Conservation (phyloP, 2,113 vertebrate species). For the Notothenia rossii region DNA sequence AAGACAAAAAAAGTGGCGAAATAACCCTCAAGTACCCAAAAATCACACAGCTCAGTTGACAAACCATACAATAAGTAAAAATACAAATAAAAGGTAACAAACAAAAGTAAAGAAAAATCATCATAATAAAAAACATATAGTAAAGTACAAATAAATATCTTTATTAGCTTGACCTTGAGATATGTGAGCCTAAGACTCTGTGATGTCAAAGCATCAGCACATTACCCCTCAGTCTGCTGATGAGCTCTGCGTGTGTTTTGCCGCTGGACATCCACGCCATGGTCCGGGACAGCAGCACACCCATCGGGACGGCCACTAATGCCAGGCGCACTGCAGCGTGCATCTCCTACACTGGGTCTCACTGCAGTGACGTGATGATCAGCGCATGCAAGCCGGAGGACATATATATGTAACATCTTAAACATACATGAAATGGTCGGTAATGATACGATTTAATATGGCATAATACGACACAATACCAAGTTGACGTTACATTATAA, state of each 20-base stretch:
- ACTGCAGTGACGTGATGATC: conserved; percentile 49
- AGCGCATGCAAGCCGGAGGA: not conserved
- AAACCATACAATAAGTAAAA: no score
- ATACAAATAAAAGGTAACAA: no score
- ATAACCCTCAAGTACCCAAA: no score
- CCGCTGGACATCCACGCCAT: conserved; percentile 94
- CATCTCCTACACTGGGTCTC: conserved; percentile 82
- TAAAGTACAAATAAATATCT: no score
- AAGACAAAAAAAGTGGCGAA: no score
- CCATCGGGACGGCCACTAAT: conserved; percentile 86
- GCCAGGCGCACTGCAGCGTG: conserved; percentile 67
- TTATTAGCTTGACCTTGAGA: not conserved
- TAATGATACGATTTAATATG: not conserved
- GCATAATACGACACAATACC: not conserved
- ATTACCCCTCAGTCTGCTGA: conserved; percentile 89
- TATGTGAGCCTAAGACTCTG: not conserved
- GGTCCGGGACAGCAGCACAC: conserved; percentile 88
- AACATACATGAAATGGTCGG: not conserved
- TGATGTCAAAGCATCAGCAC: not conserved
- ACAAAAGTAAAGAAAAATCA: no score
- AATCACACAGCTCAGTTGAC: no score
- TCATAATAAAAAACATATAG: no score
- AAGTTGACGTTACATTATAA: not conserved
- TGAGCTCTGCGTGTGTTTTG: conserved; percentile 88
- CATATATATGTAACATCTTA: not conserved